Percentiles rank a stretch among this genome's conserved stretches.
Evolutionary conservation across 2,888 invertebrate species (phyloP).

Genomic region (Panopea generosa): DNA sequence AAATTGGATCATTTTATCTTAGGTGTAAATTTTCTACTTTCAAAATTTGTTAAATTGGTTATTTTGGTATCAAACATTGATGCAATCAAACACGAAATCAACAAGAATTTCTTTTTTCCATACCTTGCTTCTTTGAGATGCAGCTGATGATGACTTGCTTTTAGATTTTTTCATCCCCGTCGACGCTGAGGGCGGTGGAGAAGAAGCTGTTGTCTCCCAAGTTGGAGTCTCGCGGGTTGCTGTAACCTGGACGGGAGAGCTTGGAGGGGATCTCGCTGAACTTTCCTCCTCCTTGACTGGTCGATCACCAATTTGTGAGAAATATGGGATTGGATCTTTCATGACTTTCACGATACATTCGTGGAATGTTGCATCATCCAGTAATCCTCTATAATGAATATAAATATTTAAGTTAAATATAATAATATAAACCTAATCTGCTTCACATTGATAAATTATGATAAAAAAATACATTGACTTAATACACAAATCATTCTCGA

Average conservation of each 20-base stretch:
- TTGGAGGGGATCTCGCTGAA: conserved; percentile 28
- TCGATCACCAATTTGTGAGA: conserved; percentile 77
- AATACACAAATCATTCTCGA: too few relatives aligned
- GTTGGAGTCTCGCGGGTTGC: conserved; percentile 9
- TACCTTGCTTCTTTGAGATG: conserved; percentile 53
- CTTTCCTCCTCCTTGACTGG: conserved; percentile 3
- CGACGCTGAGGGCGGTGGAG: conserved; percentile 15
- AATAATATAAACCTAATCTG: background rate
- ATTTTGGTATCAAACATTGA: too few relatives aligned
- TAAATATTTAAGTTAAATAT: background rate
- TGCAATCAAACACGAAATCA: too few relatives aligned
- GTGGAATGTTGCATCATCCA: conserved; percentile 83
- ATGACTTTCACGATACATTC: conserved; percentile 77
- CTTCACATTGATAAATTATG: background rate
- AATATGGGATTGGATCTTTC: conserved; percentile 83
- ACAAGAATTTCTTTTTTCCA: too few relatives aligned
- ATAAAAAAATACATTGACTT: too few relatives aligned
- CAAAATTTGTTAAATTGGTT: too few relatives aligned
- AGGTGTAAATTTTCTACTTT: too few relatives aligned
- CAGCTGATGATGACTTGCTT: conserved; percentile 46
- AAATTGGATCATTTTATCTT: too few relatives aligned
- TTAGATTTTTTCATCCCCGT: conserved; percentile 27
- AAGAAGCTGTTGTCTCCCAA: conserved; percentile 6
- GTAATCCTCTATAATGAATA: conserved; percentile 78
- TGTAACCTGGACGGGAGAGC: conserved; percentile 36